Evolutionary conservation across 2,113 vertebrate species (phyloP), one percentile per base, ranked within the genome.

Genomic region (Alethe diademata): DNA sequence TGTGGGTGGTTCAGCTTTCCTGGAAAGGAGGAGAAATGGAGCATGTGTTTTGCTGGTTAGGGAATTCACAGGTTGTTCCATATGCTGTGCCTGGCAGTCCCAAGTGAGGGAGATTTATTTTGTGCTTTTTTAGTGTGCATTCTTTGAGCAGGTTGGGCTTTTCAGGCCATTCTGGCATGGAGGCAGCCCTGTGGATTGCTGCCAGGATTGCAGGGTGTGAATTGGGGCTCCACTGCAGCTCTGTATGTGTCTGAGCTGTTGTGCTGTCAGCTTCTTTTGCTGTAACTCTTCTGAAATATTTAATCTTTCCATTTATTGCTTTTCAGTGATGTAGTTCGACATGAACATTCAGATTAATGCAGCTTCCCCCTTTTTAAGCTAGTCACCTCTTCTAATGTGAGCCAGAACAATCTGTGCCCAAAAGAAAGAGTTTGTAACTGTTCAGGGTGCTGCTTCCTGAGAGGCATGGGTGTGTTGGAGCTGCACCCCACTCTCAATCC

Each of bases 1-100:
- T 88, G 93, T 91, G 92, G 82, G 84, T 53, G 90, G 62, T 36
- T 93, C 57, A 45, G 66, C 71, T 48, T 96, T 93, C 76, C 43
- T 88, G 93, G 90, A 75, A 89, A 60, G 47, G 65, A 86, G 64
- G 57, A 81, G 76, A 61, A 71, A 69, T 58, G 35, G 11, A 83
- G 56, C 19, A 3, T 61, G 33, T 45, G 87, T 61, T 22, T 29
- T 11, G 12, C 31, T 36, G 58, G 22, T 48, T 51, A 67, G 66
- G 61, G 24, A 7, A 51, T 84, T 67, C 84, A 80, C 53, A 67
- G 67, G 28, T 40, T 78, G 62, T 95, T 95, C 91, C 71, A 5
- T 33, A 25, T 28, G 66, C 80, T 72, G 58, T 72, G 79, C 88
- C 75, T 35, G 2, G 64, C 40, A 25, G 36, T 29, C 62, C 94